Evolutionary conservation across 2,797 vertebrate genomes (phyloP).

Genomic region (Galagoides demidoff): DNA sequence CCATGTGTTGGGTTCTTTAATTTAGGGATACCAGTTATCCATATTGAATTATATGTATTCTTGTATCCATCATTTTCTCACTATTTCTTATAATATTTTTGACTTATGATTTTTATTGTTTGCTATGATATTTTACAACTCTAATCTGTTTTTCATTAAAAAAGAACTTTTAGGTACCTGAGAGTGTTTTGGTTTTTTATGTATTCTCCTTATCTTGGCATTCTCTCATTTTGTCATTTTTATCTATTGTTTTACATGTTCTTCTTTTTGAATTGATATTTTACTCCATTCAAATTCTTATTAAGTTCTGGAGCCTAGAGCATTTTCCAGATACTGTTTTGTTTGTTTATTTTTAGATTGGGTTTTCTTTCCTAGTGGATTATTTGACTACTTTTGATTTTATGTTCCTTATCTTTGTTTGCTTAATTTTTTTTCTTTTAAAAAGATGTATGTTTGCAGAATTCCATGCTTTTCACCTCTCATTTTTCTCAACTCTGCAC

Average conservation of each 20-base stretch:
- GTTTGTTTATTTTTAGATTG: not conserved
- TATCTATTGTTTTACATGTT: not conserved
- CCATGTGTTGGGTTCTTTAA: not conserved
- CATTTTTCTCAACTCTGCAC: constrained; percentile 33
- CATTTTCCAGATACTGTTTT: not conserved
- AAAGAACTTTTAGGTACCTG: not conserved
- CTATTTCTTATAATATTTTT: not conserved
- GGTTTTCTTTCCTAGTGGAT: not conserved
- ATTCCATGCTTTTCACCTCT: not conserved
- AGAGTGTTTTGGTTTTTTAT: not conserved
- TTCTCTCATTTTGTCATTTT: not conserved
- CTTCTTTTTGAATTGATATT: not conserved
- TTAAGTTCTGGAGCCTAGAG: not conserved
- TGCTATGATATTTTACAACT: not conserved
- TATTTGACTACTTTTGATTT: not conserved
- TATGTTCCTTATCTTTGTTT: not conserved
- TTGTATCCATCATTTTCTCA: not conserved
- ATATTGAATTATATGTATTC: not conserved
- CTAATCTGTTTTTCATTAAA: not conserved
- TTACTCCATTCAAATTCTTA: constrained; percentile 3
- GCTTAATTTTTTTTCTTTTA: not conserved
- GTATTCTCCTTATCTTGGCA: not conserved
- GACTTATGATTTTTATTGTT: not conserved
- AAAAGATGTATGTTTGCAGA: not conserved
- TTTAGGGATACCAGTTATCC: not conserved